A percentile compares a stretch with the other conserved stretches of the same genome.
These are phyloP conservation scores for Tryphoninae sp. DNA, from an alignment of 2,888 invertebrate genomes.

Conservation along the genomic window DNA sequence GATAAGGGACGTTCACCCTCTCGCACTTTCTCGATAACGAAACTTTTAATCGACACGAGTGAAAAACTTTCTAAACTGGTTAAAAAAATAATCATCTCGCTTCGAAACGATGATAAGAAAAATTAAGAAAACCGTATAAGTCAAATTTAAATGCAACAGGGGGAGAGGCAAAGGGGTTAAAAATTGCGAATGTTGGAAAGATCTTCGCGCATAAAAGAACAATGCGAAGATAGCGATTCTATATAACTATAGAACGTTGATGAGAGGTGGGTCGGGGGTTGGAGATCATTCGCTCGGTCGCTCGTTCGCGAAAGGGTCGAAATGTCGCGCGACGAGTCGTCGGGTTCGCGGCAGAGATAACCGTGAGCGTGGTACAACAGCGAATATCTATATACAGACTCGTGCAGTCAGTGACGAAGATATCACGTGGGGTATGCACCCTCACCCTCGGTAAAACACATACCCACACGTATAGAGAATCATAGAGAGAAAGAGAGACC, in stretches of 20 bases:
- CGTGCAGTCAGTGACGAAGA: slow-evolving; percentile 50
- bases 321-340: slow-evolving; percentile 44
- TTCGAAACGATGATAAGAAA: not conserved
- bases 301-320: slow-evolving; percentile 56
- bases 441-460: slow-evolving; percentile 58
- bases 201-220: slow-evolving; percentile 44
- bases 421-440: slow-evolving; percentile 46
- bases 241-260: slow-evolving; percentile 4
- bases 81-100: not conserved
- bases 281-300: slow-evolving; percentile 52
- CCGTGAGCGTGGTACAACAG: slow-evolving; percentile 29
- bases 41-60: not conserved
- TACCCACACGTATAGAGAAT: not conserved
- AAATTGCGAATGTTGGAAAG: slow-evolving; percentile 39
- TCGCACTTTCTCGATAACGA: slow-evolving; percentile 29
- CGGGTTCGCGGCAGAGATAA: slow-evolving; percentile 56
- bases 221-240: slow-evolving; percentile 48
- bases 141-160: not conserved
- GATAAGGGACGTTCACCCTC: slow-evolving; percentile 74
- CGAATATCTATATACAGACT: slow-evolving; percentile 5
- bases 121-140: not conserved
- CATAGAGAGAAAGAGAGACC: not conserved
- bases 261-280: slow-evolving; percentile 30
- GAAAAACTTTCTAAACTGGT: not conserved
- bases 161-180: slow-evolving; percentile 20